These are phyloP conservation scores for Corythaeola cristata DNA, from an alignment of 2,113 vertebrate species.

Conservation along the genomic window DNA sequence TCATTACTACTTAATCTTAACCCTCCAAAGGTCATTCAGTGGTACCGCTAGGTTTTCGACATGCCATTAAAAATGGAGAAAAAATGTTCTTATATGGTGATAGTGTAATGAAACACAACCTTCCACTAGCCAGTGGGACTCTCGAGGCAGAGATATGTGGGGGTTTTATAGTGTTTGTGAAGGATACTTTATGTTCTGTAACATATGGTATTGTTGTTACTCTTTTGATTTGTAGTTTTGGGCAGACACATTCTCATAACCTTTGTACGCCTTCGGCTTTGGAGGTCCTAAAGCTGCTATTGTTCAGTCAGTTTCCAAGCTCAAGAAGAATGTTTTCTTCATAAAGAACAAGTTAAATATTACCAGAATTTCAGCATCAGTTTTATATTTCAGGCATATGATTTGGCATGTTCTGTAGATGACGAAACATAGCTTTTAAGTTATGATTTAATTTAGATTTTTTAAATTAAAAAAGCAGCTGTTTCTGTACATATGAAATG, in stretches of 20 bases:
- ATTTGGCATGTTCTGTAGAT: slow-evolving; percentile 60
- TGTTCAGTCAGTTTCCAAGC: slow-evolving; percentile 59
- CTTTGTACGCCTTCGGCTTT: slow-evolving; percentile 79
- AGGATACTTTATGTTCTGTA: slow-evolving; percentile 74
- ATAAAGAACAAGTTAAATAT: slow-evolving; percentile 67
- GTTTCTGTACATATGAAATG: slow-evolving; percentile 60
- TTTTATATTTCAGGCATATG: slow-evolving; percentile 68
- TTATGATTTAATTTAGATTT: slow-evolving; percentile 70
- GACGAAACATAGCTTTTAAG: slow-evolving; percentile 58
- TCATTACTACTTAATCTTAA: slow-evolving; percentile 56
- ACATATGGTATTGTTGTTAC: slow-evolving; percentile 84
- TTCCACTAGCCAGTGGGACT: slow-evolving; percentile 60
- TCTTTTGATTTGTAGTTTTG: slow-evolving; percentile 83
- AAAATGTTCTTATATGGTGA: slow-evolving; percentile 56
- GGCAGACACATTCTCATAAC: slow-evolving; percentile 82
- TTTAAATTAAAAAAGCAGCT: slow-evolving; percentile 65
- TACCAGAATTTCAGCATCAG: slow-evolving; percentile 71
- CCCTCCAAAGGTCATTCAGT: slow-evolving; percentile 17
- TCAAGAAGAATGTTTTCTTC: slow-evolving; percentile 67
- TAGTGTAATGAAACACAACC: slow-evolving; percentile 54
- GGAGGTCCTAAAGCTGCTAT: slow-evolving; percentile 76
- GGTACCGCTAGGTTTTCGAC: background rate
- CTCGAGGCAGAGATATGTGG: slow-evolving; percentile 54
- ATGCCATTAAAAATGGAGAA: slow-evolving; percentile 30
- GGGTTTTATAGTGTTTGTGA: slow-evolving; percentile 69